Base-by-base conservation (phyloP, 2,113 vertebrate genomes). In the Suricata suricatta region DNA sequence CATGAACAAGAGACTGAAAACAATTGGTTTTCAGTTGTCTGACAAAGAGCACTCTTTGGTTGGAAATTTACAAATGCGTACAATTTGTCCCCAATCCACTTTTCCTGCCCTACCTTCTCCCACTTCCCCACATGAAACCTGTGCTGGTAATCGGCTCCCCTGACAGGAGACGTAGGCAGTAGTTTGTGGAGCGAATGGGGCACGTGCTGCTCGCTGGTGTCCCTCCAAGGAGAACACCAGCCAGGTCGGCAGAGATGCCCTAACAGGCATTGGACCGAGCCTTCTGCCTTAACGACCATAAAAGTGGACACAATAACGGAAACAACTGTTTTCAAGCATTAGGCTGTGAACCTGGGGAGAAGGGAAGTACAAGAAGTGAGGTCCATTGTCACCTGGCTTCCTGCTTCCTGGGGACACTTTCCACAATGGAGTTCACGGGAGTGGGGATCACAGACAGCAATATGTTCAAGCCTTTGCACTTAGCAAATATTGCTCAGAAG, bases 91-190 rank as follows among this genome's bases (percentile, higher is more conserved):
- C 69, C 41, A 63, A 2, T 88, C 64, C 57, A 64, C 44, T 64
- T 86, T 77, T 50, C 68, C 52, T 69, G 74, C 25, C 15, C 9
- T 44, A 27, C 11, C 52, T 79, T 72, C 9, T 14, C 13, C 10
- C n/a, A 38, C 41, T 69, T 88, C 33, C 60, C n/a, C 27, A 12
- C 16, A 16, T 0, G 17, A 89, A 92, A 41, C 8, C 16, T 90
- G 76, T 90, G 47, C 83, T 25, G 52, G 27, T 25, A 47, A 21
- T 17, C 35, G 15, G 64, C 68, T 14, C 3, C 23, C 69, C 68
- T 57, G 47, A 44, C 16, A 23, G 0, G 1, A 92, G 60, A 31
- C 23, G 0, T 16, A n/a, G 63, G 8, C 1, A 10, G 16, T 1
- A 17, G 54, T 16, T 0, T 17, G 11, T 1, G 17, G 5, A 54